Evolutionary conservation across 37 sponge, comb jelly and placozoan species (phyloP).

Genomic region (Spongia lamella): DNA sequence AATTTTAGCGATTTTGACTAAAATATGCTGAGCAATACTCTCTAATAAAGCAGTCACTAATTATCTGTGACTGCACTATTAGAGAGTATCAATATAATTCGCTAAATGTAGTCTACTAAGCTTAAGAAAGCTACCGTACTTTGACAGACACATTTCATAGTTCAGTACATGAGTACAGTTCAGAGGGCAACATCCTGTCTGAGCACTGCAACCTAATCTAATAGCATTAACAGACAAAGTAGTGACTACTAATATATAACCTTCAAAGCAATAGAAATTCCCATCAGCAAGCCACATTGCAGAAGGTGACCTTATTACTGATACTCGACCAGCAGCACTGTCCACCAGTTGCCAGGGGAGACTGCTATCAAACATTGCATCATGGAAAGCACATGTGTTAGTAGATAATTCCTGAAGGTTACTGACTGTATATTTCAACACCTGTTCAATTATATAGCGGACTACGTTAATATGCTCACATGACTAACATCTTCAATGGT

Average conservation of each 20-base stretch:
- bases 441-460: background rate
- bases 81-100: no score
- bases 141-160: conserved; percentile 24
- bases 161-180: conserved; percentile 37
- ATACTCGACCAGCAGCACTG: conserved; percentile 24
- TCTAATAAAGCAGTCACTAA: no score
- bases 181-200: conserved; percentile 28
- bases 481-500: background rate
- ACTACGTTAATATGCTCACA: background rate
- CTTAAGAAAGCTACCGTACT: no score
- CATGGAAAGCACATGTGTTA: conserved; percentile 5
- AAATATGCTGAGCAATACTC: no score
- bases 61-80: no score
- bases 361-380: conserved; percentile 19
- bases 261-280: conserved; percentile 20
- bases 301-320: conserved; percentile 9
- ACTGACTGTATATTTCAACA: conserved; percentile 1
- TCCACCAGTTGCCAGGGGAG: conserved; percentile 34
- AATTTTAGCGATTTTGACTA: no score
- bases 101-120: no score
- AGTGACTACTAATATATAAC: no score
- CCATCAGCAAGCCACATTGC: conserved; percentile 27
- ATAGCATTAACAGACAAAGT: no score
- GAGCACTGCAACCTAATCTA: conserved; percentile 1
- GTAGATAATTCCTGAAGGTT: background rate